These are phyloP conservation scores for Circaetus gallicus DNA, from an alignment of 2,113 vertebrate genomes.

Conservation along the genomic window DNA sequence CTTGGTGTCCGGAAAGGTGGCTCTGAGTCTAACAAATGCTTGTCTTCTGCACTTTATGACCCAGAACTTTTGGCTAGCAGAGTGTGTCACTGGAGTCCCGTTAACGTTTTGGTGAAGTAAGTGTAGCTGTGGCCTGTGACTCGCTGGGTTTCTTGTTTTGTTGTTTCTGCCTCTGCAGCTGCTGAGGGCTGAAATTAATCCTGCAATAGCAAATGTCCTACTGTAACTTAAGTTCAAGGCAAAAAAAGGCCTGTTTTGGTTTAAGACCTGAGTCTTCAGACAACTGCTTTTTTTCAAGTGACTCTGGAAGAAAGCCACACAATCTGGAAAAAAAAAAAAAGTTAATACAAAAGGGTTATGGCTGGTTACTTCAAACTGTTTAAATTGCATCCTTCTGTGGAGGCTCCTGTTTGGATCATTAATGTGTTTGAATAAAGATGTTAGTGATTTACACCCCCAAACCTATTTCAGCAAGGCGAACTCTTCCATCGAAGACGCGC, in stretches of 20 bases:
- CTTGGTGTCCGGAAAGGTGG: background rate
- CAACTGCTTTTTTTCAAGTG: background rate
- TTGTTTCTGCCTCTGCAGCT: background rate
- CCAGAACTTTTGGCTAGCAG: background rate
- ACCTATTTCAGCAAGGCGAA: background rate
- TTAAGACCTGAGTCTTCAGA: background rate
- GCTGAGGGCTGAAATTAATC: background rate
- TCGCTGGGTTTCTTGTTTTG: background rate
- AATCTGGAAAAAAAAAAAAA: background rate
- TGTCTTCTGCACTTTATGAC: background rate
- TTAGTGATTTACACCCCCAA: background rate
- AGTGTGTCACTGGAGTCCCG: background rate
- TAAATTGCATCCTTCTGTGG: background rate
- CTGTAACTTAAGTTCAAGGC: background rate
- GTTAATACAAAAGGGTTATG: background rate
- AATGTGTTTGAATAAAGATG: background rate
- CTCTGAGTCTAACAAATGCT: background rate
- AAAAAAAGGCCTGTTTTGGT: background rate
- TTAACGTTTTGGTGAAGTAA: background rate
- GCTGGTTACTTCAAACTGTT: background rate
- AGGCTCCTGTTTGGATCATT: background rate
- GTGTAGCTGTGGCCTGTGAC: background rate
- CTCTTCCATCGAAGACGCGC: accelerated
- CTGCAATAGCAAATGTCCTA: background rate
- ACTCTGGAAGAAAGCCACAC: background rate